phyloP scores from a whole-genome alignment of 64 coral and sea anemone genomes.

The Montipora foliosa region DNA sequence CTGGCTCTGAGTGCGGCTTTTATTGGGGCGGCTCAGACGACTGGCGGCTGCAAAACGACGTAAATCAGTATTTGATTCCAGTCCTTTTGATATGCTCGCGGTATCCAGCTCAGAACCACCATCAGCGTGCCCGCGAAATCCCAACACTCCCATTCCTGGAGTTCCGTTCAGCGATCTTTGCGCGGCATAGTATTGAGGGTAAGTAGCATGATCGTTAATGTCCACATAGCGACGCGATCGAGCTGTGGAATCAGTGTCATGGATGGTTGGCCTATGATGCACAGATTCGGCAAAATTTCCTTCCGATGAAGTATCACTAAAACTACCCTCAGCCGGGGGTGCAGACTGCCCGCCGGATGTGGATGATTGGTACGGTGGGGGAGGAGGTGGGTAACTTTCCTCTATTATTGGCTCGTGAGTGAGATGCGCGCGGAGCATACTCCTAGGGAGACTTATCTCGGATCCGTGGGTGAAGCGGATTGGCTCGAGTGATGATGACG shows the following conservation, averaged over 20 bases:
- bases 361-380: constrained; percentile 62
- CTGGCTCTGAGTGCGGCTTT: constrained; percentile 72
- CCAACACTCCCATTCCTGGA: constrained; percentile 70
- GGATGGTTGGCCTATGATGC: constrained; percentile 78
- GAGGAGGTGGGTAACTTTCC: constrained; percentile 74
- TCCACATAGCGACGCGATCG: constrained; percentile 48
- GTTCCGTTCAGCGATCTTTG: constrained; percentile 72
- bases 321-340: constrained; percentile 66
- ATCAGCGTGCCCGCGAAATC: constrained; percentile 85
- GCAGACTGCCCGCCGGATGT: constrained; percentile 63
- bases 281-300: constrained; percentile 71
- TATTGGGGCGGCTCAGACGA: constrained; percentile 71
- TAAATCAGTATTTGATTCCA: constrained; percentile 76
- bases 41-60: constrained; percentile 63
- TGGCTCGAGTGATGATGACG: constrained; percentile 88
- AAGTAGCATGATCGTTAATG: constrained; percentile 18
- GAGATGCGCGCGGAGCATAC: constrained; percentile 58
- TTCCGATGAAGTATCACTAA: constrained; percentile 90
- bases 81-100: constrained; percentile 70
- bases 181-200: constrained; percentile 20
- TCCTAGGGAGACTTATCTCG: constrained; percentile 88
- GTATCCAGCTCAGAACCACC: constrained; percentile 92
- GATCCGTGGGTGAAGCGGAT: constrained; percentile 86
- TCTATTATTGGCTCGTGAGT: constrained; percentile 82
- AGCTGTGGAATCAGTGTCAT: constrained; percentile 68